Base-by-base conservation (phyloP, 1,140 invertebrate genomes). In the Drosophila arizonae region DNA sequence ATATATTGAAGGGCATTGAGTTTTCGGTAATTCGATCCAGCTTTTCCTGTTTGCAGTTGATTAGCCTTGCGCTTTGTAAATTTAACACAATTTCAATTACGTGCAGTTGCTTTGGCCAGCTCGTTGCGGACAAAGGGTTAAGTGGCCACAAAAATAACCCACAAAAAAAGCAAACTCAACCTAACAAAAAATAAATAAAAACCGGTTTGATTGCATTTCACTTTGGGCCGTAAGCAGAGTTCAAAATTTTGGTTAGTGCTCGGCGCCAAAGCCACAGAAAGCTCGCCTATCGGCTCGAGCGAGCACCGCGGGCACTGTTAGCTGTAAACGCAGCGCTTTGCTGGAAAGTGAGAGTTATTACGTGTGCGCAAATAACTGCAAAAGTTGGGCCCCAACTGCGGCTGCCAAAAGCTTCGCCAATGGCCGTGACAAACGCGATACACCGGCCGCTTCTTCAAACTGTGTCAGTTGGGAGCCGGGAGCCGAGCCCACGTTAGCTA, bases 341-440 rank as follows among this genome's bases (percentile, higher is more conserved):
- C 52, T 62, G 55, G 84, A 87, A 87, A 87, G 79, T 81, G 82
- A 87, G 82, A 87, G 82, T 82, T 82, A 63, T 87, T 87, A 87
- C 84, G 84, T 88, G 72, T 87, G 50, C 48, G 72, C 56, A 65
- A 79, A 68, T 86, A 87, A 86, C 81, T 81, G 81, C 77, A 56
- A 26, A 24, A 21, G 65, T 36, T 45, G 36, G 41, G 24, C 41
- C 5, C 30, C 56, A 58, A 57, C 33, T 11, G 58, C 11, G 17
- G 28, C 26, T 52, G 55, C 28, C 54, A 48, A 61, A 61, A 68
- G 65, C 46, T 60, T 36, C 52, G 76, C 28, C 63, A 39, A 55
- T 67, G 60, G 67, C 60, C 39, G 39, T 48, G 36, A 30, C 52
- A 50, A 64, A 60, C 28, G 21, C 24, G 26, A 33, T 36, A 24